phyloP scores from a whole-genome alignment of 1,140 invertebrate genomes.

The Orchesella cincta region DNA sequence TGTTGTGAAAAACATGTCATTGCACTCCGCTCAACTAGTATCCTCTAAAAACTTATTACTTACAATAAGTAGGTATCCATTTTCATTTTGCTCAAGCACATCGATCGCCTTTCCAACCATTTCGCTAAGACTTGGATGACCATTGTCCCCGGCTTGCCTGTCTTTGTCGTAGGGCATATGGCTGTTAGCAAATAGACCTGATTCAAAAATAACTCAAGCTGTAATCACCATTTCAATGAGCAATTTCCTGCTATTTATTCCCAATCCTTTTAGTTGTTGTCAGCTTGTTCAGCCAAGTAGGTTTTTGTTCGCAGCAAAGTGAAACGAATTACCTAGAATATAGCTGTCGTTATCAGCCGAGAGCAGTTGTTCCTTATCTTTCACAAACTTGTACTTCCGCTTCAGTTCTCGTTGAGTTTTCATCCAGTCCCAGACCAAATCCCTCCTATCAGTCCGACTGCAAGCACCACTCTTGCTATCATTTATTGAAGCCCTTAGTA shows the following conservation, averaged over 20 bases:
- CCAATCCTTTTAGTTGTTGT: no score
- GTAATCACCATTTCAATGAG: no score
- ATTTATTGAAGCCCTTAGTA: conserved; percentile 55
- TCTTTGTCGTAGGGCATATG: conserved; percentile 73
- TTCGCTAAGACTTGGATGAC: conserved; percentile 75
- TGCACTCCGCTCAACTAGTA: no score
- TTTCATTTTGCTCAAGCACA: conserved; percentile 72
- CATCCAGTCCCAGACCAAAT: conserved; percentile 64
- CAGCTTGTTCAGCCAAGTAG: no score
- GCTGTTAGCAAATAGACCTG: conserved; percentile 70
- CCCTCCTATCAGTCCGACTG: conserved; percentile 60
- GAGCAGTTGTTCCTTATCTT: conserved; percentile 59
- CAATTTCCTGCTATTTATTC: no score
- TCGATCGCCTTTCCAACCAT: conserved; percentile 86
- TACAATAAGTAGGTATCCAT: conserved; percentile 65
- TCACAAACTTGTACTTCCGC: conserved; percentile 58
- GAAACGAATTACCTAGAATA: conserved; percentile 60
- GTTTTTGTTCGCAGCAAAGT: no score
- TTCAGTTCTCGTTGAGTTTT: conserved; percentile 54
- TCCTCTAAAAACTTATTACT: conserved; percentile 24
- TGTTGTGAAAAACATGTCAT: no score
- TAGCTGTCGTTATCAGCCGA: conserved; percentile 58
- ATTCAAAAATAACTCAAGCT: conserved; percentile 17
- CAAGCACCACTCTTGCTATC: conserved; percentile 50
- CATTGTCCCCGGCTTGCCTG: conserved; percentile 65